These are phyloP conservation scores for Rhopalosiphum nymphaeae DNA, from an alignment of 2,888 invertebrate species.

Conservation along the genomic window DNA sequence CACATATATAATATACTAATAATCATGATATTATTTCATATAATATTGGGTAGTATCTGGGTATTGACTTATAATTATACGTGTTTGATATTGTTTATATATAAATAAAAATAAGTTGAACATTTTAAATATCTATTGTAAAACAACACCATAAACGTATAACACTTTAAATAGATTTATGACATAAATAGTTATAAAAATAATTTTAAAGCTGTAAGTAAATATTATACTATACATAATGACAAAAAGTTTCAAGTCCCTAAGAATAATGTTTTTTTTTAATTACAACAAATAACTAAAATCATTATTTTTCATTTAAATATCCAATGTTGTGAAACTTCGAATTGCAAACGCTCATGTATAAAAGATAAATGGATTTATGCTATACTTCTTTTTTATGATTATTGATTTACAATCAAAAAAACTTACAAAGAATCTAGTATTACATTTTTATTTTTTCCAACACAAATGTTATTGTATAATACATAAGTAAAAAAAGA, in stretches of 20 bases:
- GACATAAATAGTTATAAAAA: background rate
- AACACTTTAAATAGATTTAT: background rate
- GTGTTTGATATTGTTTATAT: too few relatives aligned
- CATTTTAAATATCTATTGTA: background rate
- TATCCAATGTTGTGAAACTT: background rate
- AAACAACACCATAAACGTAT: background rate
- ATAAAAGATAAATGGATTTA: background rate
- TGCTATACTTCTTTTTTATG: background rate
- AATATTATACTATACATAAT: background rate
- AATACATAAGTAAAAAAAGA: background rate
- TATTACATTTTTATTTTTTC: background rate
- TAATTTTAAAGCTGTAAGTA: slow-evolving; percentile 1
- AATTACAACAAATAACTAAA: background rate
- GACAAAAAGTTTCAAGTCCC: background rate
- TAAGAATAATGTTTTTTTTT: background rate
- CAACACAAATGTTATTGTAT: background rate
- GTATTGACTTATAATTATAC: background rate
- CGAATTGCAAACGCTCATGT: background rate
- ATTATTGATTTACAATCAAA: background rate
- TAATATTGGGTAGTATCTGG: too few relatives aligned
- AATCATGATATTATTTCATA: background rate
- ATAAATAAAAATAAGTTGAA: too few relatives aligned
- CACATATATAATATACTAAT: background rate
- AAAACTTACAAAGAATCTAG: background rate
- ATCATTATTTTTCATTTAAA: background rate